Percentiles rank a stretch among this genome's conserved stretches.
Conservation (phyloP, 1,140 invertebrate species). For the Streblospio benedicti region DNA sequence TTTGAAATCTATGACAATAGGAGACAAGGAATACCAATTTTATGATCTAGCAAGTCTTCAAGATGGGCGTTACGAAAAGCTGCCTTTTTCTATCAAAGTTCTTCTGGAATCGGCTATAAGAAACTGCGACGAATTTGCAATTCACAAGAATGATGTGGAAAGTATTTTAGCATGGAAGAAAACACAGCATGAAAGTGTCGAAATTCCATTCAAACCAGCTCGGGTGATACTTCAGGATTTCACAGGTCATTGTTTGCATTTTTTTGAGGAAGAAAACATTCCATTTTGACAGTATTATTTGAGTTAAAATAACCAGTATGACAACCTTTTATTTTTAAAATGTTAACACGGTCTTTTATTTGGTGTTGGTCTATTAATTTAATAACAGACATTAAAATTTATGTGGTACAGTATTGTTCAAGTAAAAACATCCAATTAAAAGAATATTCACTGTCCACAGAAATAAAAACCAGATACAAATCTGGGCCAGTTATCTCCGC, state of each 20-base stretch:
- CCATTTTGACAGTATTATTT: too few relatives aligned
- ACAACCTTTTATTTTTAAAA: too few relatives aligned
- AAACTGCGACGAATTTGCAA: constrained; percentile 91
- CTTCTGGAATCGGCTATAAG: constrained; percentile 88
- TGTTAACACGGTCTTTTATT: too few relatives aligned
- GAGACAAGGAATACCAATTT: constrained; percentile 61
- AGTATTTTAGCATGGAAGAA: constrained; percentile 85
- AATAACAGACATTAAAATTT: too few relatives aligned
- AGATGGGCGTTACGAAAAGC: constrained; percentile 58
- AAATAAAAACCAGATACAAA: too few relatives aligned
- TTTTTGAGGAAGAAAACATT: too few relatives aligned
- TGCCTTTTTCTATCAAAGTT: constrained; percentile 90
- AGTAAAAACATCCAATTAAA: too few relatives aligned
- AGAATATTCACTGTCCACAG: too few relatives aligned
- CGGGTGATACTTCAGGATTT: constrained; percentile 85
- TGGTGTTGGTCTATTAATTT: too few relatives aligned
- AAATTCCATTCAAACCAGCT: constrained; percentile 91
- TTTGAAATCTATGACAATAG: constrained; percentile 59
- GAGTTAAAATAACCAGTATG: too few relatives aligned
- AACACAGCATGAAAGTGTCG: constrained; percentile 70
- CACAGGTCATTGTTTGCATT: constrained; percentile 41
- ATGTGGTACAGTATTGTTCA: too few relatives aligned
- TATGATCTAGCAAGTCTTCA: constrained; percentile 64
- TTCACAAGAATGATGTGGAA: constrained; percentile 72
- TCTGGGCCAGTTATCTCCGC: too few relatives aligned